A percentile compares a stretch with the other conserved stretches of the same genome.
These are phyloP conservation scores for Ceyx erithaca DNA, from an alignment of 2,797 vertebrate species.

Conservation along the genomic window DNA sequence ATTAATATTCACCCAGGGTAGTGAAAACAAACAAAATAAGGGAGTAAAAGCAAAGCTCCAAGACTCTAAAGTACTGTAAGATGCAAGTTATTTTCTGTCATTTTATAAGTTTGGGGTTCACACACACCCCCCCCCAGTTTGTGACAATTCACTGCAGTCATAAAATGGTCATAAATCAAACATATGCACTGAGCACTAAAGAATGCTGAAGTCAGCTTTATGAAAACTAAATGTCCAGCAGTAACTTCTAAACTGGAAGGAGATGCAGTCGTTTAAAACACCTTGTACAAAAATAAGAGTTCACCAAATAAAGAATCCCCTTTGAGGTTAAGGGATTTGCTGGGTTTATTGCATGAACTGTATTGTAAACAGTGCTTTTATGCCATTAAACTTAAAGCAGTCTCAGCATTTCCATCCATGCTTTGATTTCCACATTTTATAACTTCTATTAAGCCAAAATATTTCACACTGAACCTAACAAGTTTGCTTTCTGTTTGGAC, in stretches of 20 bases:
- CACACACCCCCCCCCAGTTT: too few relatives aligned
- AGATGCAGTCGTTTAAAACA: not conserved
- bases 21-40: not conserved
- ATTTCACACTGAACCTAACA: not conserved
- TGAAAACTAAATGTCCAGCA: not conserved
- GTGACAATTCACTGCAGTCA: too few relatives aligned
- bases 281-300: not conserved
- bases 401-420: not conserved
- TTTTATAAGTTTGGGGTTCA: not conserved
- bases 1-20: not conserved
- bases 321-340: not conserved
- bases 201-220: not conserved
- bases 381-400: not conserved
- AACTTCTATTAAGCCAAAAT: not conserved
- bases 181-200: not conserved
- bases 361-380: not conserved
- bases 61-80: not conserved
- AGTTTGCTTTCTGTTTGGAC: not conserved
- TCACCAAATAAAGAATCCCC: not conserved
- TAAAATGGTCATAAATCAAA: not conserved
- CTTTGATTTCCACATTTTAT: not conserved
- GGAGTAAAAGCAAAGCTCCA: not conserved
- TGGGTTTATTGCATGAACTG: not conserved
- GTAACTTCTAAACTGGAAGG: not conserved
- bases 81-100: not conserved